Evolutionary conservation across 92 coral and sea anemone species (phyloP).

Genomic region (Palythoa heliodiscus): DNA sequence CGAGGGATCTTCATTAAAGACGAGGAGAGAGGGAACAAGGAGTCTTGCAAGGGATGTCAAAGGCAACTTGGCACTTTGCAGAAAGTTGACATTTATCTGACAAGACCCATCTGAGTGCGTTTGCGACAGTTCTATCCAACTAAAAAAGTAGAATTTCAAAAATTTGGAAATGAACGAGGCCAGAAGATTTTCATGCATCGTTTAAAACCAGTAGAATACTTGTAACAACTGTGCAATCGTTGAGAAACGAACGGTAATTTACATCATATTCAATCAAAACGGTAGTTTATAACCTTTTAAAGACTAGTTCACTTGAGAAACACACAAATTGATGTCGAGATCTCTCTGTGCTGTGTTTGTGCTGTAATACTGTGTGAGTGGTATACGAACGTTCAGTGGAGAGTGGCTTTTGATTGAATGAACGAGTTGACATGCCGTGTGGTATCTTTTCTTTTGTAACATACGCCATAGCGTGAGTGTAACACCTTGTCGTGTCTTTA

Average conservation of each 20-base stretch:
- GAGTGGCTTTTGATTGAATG: too few relatives aligned
- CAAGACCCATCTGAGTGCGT: background rate
- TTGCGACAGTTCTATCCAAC: conserved; percentile 3
- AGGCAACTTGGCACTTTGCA: conserved; percentile 5
- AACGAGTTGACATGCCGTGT: too few relatives aligned
- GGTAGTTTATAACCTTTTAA: too few relatives aligned
- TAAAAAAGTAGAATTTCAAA: background rate
- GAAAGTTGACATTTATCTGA: background rate
- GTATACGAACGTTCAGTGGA: too few relatives aligned
- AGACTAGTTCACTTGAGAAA: too few relatives aligned
- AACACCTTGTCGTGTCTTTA: too few relatives aligned
- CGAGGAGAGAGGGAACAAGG: background rate
- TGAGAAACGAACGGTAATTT: background rate
- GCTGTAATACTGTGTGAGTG: too few relatives aligned
- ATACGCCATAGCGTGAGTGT: too few relatives aligned
- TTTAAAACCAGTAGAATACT: background rate
- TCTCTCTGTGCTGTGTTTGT: too few relatives aligned
- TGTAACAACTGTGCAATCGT: background rate
- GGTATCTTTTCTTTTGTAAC: too few relatives aligned
- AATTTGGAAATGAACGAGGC: background rate
- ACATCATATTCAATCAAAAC: too few relatives aligned
- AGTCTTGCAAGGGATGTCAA: background rate
- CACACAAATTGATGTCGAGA: too few relatives aligned
- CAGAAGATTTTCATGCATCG: background rate
- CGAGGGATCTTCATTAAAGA: background rate